phyloP scores from a whole-genome alignment of 2,113 vertebrate species.

The Promerops cafer region DNA sequence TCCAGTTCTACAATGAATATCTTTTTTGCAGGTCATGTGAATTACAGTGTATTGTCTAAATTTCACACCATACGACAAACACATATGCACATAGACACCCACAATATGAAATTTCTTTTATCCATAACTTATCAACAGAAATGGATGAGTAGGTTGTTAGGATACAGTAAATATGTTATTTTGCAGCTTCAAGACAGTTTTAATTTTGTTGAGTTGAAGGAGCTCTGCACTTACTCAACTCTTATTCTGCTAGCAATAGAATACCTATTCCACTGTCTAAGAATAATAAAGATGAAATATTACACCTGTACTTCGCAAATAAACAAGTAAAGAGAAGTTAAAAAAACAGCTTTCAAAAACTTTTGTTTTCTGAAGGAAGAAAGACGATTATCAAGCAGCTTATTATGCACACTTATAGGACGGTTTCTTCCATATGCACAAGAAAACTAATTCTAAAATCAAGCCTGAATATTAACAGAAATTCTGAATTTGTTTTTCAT shows the following conservation, averaged over 20 bases:
- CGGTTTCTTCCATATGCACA: background rate
- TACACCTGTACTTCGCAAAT: background rate
- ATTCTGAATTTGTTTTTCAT: background rate
- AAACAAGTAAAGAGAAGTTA: background rate
- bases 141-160: background rate
- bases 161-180: background rate
- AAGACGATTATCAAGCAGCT: background rate
- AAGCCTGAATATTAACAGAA: background rate
- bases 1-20: background rate
- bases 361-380: background rate
- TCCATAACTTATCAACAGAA: background rate
- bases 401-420: background rate
- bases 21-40: background rate
- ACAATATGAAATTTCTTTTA: background rate
- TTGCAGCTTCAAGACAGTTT: background rate
- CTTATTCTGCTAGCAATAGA: background rate
- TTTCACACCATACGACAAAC: background rate
- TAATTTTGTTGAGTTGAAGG: background rate
- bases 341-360: background rate
- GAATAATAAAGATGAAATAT: background rate
- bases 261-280: background rate
- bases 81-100: background rate
- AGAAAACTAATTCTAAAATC: background rate
- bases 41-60: background rate
- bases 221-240: background rate